Base-by-base conservation (phyloP, 2,797 vertebrate genomes). In the Pipistrellus pipistrellus region DNA sequence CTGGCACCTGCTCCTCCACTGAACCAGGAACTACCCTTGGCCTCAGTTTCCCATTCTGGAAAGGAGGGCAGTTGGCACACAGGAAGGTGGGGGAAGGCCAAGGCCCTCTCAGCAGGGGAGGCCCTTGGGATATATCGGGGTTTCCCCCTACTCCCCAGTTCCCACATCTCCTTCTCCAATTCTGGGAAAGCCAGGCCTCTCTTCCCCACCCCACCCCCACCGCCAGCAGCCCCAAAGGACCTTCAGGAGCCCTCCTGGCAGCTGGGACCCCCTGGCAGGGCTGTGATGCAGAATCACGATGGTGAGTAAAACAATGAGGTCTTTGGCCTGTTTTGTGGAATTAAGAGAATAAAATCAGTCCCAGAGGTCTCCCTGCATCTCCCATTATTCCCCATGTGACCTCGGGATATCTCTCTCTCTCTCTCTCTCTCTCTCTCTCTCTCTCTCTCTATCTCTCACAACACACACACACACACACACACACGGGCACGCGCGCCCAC, bases 301-400 rank as follows among this genome's bases (percentile, higher is more conserved):
- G 20, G 59, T 46, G 41, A 82, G 44, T 62, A 59, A 80, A 72
- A 82, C 88, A 93, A 64, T 1, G 10, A 2, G 46, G 14, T 64
- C 85, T 91, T 82, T 8, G 13, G 76, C 59, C 57, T 76, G n/a
- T 41, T 80, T 89, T 46, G 93, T 48, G 27, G 85, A 82, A 91
- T 88, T 64, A 57, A 90, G 86, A 89, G 59, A 80, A 92, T 73
- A 91, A 90, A 46, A 51, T 90, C 44, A n/a, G 77, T 57, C 30
- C 81, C 85, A 91, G 55, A 87, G 15, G 12, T 64, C 27, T 91
- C 76, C 46, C 44, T 69, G 27, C 9, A 44, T 25, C n/a, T 71
- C 87, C n/a, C 76, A 21, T 30, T 15, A 68, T 14, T 38, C 35
- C 8, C 59, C 55, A 51, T 1, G 1, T 32, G 25, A 51, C 57